A percentile compares a stretch with the other conserved stretches of the same genome.
Evolutionary conservation across 2,113 vertebrate genomes (phyloP).

Genomic region (Mugil cephalus): DNA sequence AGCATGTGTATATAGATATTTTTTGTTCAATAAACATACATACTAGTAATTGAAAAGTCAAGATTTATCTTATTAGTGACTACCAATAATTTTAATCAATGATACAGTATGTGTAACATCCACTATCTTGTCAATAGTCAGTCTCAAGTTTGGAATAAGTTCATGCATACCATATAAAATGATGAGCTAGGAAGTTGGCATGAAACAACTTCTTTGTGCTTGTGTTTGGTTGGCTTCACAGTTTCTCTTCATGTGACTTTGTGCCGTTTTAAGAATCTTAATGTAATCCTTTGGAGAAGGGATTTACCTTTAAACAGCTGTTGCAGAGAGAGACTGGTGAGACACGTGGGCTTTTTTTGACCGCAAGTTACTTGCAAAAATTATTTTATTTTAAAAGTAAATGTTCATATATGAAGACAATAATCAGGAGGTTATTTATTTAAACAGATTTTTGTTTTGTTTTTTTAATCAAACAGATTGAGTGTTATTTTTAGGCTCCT

Average conservation of each 20-base stretch:
- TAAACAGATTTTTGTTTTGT: not conserved
- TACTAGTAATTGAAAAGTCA: not conserved
- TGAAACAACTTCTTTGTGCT: not conserved
- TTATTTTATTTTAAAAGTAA: not conserved
- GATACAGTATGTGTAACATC: not conserved
- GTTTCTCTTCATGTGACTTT: slow-evolving; percentile 64
- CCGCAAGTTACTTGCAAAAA: not conserved
- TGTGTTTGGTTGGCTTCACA: slow-evolving; percentile 34
- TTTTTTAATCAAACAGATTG: not conserved
- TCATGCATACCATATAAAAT: not conserved
- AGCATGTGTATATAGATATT: not conserved
- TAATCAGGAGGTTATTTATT: not conserved
- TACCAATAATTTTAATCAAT: not conserved
- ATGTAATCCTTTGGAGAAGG: slow-evolving; percentile 75
- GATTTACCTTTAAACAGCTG: slow-evolving; percentile 75
- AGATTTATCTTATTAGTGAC: not conserved
- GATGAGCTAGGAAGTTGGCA: not conserved
- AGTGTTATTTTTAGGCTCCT: not conserved
- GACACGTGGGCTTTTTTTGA: slow-evolving; percentile 6
- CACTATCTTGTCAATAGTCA: not conserved
- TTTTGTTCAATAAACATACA: not conserved
- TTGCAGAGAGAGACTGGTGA: slow-evolving; percentile 25
- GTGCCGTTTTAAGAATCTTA: slow-evolving; percentile 76
- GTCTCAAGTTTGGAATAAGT: not conserved
- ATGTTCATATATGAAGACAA: not conserved